Percentiles rank a stretch among this genome's conserved stretches.
These are phyloP conservation scores for Xylota sylvarum DNA, from an alignment of 2,888 invertebrate species.

Conservation along the genomic window DNA sequence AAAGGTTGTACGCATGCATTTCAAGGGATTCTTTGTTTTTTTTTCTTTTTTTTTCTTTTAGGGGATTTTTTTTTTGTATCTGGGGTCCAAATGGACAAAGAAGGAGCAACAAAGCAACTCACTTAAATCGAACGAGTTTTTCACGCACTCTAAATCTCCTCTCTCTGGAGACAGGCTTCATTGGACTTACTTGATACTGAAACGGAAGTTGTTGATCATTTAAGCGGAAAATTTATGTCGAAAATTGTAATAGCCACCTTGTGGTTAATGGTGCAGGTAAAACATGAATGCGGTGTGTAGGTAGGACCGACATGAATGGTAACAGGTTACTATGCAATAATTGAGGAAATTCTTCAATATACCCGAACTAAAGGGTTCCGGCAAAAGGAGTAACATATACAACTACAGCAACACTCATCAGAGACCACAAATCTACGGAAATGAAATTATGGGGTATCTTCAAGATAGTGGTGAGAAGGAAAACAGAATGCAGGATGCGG, in stretches of 20 bases:
- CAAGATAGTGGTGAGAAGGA: no score
- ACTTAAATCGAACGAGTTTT: constrained; percentile 31
- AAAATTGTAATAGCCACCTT: constrained; percentile 25
- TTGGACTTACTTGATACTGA: constrained; percentile 11
- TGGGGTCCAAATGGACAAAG: not conserved
- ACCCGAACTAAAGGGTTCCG: not conserved
- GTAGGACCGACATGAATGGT: constrained; percentile 1
- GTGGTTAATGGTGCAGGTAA: not conserved
- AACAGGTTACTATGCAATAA: not conserved
- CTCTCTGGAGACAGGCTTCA: constrained; percentile 54
- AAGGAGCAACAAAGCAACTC: not conserved
- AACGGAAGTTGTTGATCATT: constrained; percentile 70
- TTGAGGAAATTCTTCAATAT: not conserved
- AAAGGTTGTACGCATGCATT: constrained; percentile 1
- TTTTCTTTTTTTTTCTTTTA: not conserved
- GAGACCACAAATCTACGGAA: no score
- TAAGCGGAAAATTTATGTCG: constrained; percentile 66
- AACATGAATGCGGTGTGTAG: not conserved
- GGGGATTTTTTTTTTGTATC: no score
- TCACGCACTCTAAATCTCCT: not conserved
- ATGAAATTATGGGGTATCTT: no score
- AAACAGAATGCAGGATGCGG: no score
- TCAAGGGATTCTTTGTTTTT: not conserved
- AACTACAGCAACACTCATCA: no score
- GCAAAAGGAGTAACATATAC: no score